Evolutionary conservation across 2,113 vertebrate genomes (phyloP), one percentile per base, ranked within the genome.

Genomic region (Ploceus nigricollis): DNA sequence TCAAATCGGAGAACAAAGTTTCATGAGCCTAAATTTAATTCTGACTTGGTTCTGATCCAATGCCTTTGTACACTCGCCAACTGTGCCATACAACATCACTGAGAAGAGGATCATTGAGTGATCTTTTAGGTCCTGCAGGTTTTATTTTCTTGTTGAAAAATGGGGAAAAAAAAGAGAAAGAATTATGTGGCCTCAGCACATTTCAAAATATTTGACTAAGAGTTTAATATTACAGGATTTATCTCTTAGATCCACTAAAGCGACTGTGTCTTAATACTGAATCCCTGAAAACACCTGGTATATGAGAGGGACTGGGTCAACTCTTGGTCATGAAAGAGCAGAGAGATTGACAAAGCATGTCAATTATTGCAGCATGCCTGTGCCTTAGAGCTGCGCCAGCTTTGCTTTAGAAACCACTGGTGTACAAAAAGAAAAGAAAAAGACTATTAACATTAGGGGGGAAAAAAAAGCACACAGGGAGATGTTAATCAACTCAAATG

Each of bases 31-130:
- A 66, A 89, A 90, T 89, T 93, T 97, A 95, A 96, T 94, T 93
- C 96, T 58, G 87, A 18, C 71, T 96, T 94, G 92, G 96, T 92
- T 94, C 91, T 93, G 92, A 94, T 93, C 92, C 93, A 96, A 44
- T 7, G 65, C 25, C 82, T 94, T 68, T 84, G 94, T 88, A 63
- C 53, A 14, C 44, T 65, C 6, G 15, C 70, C 28, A 71, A 70
- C 82, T 40, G 35, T 40, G 70, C 82, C 92, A 87, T 44, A 75
- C 9, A 73, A 19, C 61, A 75, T 50, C 61, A 45, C 48, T 5
- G 48, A 48, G 66, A 15, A 63, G 48, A 73, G 76, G 72, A 94
- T 94, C 85, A 71, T 24, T 5, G n/a, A 77, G 23, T 28, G 53
- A 84, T 89, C 83, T 54, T 87, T 48, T 20, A 24, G 61, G 82